A percentile compares a stretch with the other conserved stretches of the same genome.
Evolutionary conservation across 2,888 invertebrate genomes (phyloP).

Genomic region (Mythimna albipuncta): DNA sequence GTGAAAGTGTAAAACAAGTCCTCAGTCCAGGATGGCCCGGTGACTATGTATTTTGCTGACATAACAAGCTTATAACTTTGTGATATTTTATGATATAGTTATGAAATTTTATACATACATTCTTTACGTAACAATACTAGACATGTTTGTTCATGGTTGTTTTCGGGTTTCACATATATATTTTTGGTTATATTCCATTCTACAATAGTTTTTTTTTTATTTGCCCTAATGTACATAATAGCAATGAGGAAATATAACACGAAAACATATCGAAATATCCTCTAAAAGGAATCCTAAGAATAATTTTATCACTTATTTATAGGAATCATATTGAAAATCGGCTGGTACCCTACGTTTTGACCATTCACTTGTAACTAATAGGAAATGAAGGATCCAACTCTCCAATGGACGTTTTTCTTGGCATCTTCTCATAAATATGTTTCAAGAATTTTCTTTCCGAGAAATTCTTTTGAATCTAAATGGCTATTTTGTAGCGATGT

Average conservation of each 20-base stretch:
- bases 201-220: no score
- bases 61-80: no score
- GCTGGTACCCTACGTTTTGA: conserved; percentile 36
- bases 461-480: conserved; percentile 42
- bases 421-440: conserved; percentile 58
- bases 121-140: no score
- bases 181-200: not conserved
- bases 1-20: no score
- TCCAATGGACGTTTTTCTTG: conserved; percentile 32
- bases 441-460: conserved; percentile 44
- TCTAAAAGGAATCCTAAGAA: conserved; percentile 10
- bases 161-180: no score
- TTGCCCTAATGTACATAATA: not conserved
- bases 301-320: conserved; percentile 28
- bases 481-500: conserved; percentile 30
- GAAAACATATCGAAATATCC: not conserved
- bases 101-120: no score
- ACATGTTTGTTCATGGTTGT: no score
- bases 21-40: no score
- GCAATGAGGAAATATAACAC: not conserved
- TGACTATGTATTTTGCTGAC: no score
- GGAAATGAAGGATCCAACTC: conserved; percentile 45
- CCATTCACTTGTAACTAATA: conserved; percentile 58
- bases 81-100: no score
- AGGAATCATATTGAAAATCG: conserved; percentile 47